Base-by-base conservation (phyloP, 2,888 invertebrate species). In the Lysandra coridon region DNA sequence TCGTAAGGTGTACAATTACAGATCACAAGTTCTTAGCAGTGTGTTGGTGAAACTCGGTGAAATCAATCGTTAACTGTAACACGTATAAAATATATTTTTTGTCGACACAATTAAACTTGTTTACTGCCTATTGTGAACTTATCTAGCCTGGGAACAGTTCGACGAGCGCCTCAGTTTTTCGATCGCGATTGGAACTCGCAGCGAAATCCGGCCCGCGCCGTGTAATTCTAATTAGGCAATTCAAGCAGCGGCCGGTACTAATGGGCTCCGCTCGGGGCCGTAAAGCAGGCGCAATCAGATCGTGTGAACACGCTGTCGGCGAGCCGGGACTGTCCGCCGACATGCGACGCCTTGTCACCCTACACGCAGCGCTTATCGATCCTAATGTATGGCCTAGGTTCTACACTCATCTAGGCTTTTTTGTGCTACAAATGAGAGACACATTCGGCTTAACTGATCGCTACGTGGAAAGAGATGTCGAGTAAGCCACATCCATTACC, bases 181-280 rank as follows among this genome's bases (percentile, higher is more conserved):
- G 80, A 83, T 83, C 83, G 80, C 78, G 82, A 84, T 84, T 80
- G 80, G 75, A n/a, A 6, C 73, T 84, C 84, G 85, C 83, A 84
- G 82, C 82, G 81, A 85, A 85, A 88, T 90, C 90, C 88, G 86
- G 91, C 89, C 87, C 83, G 83, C 83, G 82, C 86, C 89, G 86
- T 90, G 91, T 92, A 91, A 90, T 92, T 93, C 92, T 94, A 94
- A 94, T 94, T 93, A 94, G 94, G 92, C 92, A 92, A 92, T 92
- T 89, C 90, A 88, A 88, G 88, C 88, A 88, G 86, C 86, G 86
- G 88, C 85, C 86, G 86, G 86, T 87, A 88, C 92, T 93, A 94
- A 93, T 93, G 93, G 91, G 87, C 85, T 87, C 84, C 86, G 86
- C 84, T 87, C 87, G 88, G 87, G 88, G 89, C 92, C 89, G 91